These are phyloP conservation scores for Panzeria rudis DNA, from an alignment of 2,888 invertebrate genomes.

Conservation along the genomic window DNA sequence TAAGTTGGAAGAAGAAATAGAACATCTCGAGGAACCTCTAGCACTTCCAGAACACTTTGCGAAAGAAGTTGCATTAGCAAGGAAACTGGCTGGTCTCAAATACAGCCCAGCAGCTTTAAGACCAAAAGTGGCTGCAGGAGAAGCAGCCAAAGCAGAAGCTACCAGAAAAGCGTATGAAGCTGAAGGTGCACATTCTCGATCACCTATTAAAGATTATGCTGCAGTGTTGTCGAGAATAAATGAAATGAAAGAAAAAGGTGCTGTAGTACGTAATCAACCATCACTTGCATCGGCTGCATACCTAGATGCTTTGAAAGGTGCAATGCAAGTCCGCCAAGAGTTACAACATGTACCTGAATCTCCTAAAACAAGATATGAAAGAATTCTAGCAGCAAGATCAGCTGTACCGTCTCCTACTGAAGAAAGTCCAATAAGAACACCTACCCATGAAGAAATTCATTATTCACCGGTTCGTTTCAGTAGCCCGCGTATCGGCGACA, in stretches of 20 bases:
- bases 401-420: not conserved
- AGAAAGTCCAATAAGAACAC: not conserved
- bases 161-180: not conserved
- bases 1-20: not conserved
- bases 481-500: slow-evolving; percentile 34
- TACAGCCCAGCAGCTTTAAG: slow-evolving; percentile 24
- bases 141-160: slow-evolving; percentile 21
- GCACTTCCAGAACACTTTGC: slow-evolving; percentile 37
- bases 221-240: slow-evolving; percentile 35
- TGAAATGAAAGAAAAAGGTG: slow-evolving; percentile 25
- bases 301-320: slow-evolving; percentile 36
- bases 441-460: slow-evolving; percentile 11
- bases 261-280: slow-evolving; percentile 23
- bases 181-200: not conserved
- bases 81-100: slow-evolving; percentile 55
- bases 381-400: slow-evolving; percentile 29
- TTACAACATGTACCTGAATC: slow-evolving; percentile 23
- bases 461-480: slow-evolving; percentile 47
- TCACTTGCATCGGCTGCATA: slow-evolving; percentile 51
- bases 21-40: slow-evolving; percentile 11
- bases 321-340: slow-evolving; percentile 26
- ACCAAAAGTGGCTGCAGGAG: slow-evolving; percentile 18
- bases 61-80: slow-evolving; percentile 42
- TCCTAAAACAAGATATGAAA: slow-evolving; percentile 43
- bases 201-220: slow-evolving; percentile 39